Conservation (phyloP, 2,113 vertebrate species). For the Hylia prasina region DNA sequence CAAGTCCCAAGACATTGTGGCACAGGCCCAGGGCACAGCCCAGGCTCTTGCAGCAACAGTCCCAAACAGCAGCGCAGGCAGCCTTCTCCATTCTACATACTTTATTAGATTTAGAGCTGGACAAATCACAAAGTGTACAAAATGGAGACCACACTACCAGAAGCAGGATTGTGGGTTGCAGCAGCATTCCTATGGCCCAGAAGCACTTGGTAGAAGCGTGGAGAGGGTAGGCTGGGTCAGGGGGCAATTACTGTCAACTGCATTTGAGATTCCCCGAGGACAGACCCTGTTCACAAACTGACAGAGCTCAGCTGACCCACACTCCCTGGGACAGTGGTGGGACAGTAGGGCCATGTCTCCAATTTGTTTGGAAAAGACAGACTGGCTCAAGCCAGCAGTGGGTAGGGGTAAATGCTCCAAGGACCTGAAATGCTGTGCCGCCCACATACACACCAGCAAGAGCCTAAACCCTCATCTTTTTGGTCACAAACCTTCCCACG, state of each 20-base stretch:
- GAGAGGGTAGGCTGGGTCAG: background rate
- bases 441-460: conserved; percentile 38
- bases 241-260: conserved; percentile 2
- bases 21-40: background rate
- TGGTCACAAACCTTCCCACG: conserved; percentile 66
- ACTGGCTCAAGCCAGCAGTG: background rate
- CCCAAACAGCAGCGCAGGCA: background rate
- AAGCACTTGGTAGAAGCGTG: conserved; percentile 17
- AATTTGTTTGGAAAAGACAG: background rate
- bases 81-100: conserved; percentile 64
- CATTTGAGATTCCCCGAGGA: background rate
- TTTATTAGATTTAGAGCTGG: conserved; percentile 84
- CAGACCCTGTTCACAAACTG: background rate
- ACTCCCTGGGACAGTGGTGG: background rate
- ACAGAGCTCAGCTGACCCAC: background rate
- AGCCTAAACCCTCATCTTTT: conserved; percentile 51
- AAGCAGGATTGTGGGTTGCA: conserved; percentile 64
- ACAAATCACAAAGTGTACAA: conserved; percentile 85
- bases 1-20: rapidly evolving
- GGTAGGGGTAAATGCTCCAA: background rate
- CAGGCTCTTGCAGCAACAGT: background rate
- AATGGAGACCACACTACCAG: conserved; percentile 83
- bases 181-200: conserved; percentile 56
- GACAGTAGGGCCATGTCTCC: background rate
- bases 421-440: conserved; percentile 40